phyloP scores from a whole-genome alignment of 2,888 invertebrate species.

The Cerceris rybyensis region DNA sequence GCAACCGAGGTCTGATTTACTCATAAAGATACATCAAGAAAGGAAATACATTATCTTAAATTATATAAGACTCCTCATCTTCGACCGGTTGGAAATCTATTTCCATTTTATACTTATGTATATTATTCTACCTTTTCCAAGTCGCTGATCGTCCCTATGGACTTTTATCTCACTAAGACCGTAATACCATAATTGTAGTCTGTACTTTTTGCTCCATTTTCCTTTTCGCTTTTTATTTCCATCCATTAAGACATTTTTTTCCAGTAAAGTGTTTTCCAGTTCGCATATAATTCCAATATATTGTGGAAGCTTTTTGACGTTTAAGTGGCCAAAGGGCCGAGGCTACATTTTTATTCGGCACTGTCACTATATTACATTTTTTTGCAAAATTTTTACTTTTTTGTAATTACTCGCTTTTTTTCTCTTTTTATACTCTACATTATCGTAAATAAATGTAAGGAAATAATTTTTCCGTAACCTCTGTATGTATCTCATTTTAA shows the following conservation, averaged over 20 bases:
- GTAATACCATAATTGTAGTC: conserved; percentile 48
- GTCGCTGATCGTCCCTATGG: conserved; percentile 26
- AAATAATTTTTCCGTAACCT: no score
- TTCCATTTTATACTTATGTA: conserved; percentile 41
- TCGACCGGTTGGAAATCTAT: conserved; percentile 37
- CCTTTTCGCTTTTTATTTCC: conserved; percentile 42
- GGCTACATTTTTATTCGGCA: conserved; percentile 68
- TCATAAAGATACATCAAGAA: neutral
- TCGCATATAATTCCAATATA: conserved; percentile 63
- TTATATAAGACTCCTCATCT: conserved; percentile 20
- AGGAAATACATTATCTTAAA: conserved; percentile 25
- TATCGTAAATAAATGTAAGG: neutral
- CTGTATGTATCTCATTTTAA: no score
- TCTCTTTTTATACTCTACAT: neutral
- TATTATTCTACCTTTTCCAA: conserved; percentile 60
- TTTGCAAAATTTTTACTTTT: conserved; percentile 9
- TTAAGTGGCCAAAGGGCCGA: conserved; percentile 43
- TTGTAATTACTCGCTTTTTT: conserved; percentile 20
- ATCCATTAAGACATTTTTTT: conserved; percentile 58
- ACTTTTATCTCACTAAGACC: conserved; percentile 31
- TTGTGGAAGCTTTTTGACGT: conserved; percentile 56
- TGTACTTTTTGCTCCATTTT: conserved; percentile 9
- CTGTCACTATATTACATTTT: conserved; percentile 26
- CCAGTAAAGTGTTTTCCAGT: conserved; percentile 57
- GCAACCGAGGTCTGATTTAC: neutral